Evolutionary conservation across 2,797 vertebrate genomes (phyloP).

Genomic region (Crax fasciolata): DNA sequence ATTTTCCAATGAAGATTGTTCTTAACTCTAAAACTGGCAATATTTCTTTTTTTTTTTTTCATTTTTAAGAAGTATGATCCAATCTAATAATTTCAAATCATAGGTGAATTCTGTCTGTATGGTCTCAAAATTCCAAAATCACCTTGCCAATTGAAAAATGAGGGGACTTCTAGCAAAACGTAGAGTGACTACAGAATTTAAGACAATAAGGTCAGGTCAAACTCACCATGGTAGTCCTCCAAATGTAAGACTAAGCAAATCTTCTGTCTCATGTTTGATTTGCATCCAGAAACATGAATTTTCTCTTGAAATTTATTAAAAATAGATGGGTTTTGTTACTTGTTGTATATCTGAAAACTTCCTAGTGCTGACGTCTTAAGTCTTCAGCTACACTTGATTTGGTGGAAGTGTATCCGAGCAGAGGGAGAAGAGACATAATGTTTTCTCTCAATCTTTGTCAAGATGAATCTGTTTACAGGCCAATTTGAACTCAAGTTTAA

Average conservation of each 20-base stretch:
- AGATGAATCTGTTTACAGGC: not conserved
- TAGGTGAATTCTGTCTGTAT: not conserved
- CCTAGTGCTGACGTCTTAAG: not conserved
- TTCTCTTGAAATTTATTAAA: not conserved
- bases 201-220: not conserved
- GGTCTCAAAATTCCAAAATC: not conserved
- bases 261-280: not conserved
- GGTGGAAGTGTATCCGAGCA: not conserved
- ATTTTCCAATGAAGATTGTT: not conserved
- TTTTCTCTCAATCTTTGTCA: not conserved
- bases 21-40: not conserved
- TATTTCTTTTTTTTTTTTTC: not conserved
- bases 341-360: not conserved
- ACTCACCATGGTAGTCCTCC: not conserved
- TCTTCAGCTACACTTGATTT: not conserved
- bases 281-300: not conserved
- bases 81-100: not conserved
- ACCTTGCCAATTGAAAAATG: not conserved
- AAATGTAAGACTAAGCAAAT: not conserved
- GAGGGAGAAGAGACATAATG: fast-evolving
- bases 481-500: not conserved
- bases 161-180: not conserved
- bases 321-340: not conserved
- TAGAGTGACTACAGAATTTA: not conserved
- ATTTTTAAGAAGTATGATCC: not conserved